A percentile compares a stretch with the other conserved stretches of the same genome.
phyloP scores from a whole-genome alignment of 2,113 vertebrate species.

The Cyanoderma ruficeps region DNA sequence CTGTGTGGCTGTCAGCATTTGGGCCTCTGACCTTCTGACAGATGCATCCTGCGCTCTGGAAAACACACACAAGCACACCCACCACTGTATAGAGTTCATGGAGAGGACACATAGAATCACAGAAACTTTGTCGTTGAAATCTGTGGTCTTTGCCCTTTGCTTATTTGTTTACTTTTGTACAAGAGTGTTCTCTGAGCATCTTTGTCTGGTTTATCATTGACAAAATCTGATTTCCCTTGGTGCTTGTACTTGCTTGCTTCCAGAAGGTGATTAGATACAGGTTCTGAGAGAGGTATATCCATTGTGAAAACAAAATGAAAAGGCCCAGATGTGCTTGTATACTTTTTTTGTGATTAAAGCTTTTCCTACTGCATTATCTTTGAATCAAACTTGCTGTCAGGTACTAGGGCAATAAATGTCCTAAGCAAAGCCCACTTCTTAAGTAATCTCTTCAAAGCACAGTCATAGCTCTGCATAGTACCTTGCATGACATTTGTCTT shows the following conservation, averaged over 20 bases:
- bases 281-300: not conserved
- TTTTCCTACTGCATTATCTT: not conserved
- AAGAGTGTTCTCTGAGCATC: not conserved
- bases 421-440: not conserved
- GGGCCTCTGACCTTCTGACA: not conserved
- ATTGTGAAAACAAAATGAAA: not conserved
- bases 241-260: not conserved
- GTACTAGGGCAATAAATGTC: not conserved
- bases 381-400: not conserved
- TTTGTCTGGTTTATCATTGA: not conserved
- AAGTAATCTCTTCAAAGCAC: not conserved
- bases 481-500: not conserved
- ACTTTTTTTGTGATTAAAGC: not conserved
- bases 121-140: not conserved
- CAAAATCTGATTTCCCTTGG: not conserved
- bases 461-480: not conserved
- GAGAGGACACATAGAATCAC: not conserved
- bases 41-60: not conserved
- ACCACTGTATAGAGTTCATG: not conserved
- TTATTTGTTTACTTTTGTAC: not conserved
- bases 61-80: not conserved
- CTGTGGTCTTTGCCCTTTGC: constrained; percentile 29
- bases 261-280: not conserved
- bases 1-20: not conserved
- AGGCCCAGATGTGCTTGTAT: not conserved